Evolutionary conservation across 2,797 vertebrate genomes (phyloP), one percentile per base, ranked within the genome.

Genomic region (Podarcis lilfordi): DNA sequence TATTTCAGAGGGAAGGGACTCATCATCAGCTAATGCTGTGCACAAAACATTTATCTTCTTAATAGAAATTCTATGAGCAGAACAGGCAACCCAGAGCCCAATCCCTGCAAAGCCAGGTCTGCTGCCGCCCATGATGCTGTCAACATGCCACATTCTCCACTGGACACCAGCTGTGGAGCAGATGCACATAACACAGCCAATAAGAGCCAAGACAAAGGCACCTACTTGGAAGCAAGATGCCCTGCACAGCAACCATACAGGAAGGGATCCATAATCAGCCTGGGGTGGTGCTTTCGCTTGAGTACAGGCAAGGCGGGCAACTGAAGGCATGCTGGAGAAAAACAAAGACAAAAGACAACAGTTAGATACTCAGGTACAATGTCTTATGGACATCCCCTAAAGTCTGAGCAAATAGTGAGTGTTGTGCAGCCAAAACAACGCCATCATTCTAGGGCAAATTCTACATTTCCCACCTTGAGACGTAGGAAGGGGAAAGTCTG

Each of bases 11-110:
- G 98, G 98, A 2, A 95, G 76, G 59, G 96, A 97, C 5, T 17
- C 0, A 74, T 11, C 27, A 40, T 96, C 80, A 59, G 64, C 27
- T 61, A 98, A 95, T 23, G 15, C 45, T 78, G 98, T 98, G 91
- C 92, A 94, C 94, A 97, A 95, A n/a, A 17, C 29, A 5, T 93
- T 88, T 91, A 97, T 95, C 0, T 68, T 4, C 0, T 66, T 17
- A 4, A 94, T 76, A 0, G 94, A 50, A 50, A 13, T 93, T 74
- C 95, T 97, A 5, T 7, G n/a, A 89, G 96, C 95, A 91, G 98
- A 96, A 82, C 98, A 98, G 0, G 86, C 91, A 91, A 95, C 96
- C 97, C 97, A 98, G 88, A 98, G 96, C 0, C 97, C 98, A n/a
- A 98, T 95, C 95, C 96, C 97, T 81, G 95, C 96, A 80, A 96